phyloP scores from a whole-genome alignment of 2,797 vertebrate genomes.

The Fistularia commersonii region DNA sequence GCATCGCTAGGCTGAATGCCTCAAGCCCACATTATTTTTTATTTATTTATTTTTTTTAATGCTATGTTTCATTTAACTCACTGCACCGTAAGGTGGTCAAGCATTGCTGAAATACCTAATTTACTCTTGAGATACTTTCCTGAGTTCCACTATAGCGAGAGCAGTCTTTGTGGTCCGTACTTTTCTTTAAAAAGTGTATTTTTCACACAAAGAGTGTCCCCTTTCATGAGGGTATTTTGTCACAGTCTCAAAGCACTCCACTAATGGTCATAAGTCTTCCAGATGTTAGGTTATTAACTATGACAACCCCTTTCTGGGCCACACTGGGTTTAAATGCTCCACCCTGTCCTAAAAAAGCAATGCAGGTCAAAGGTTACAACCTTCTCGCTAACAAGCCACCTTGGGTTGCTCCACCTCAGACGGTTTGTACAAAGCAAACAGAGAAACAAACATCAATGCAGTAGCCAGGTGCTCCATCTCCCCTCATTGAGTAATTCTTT shows the following conservation, averaged over 20 bases:
- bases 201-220: constrained; percentile 61
- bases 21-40: not conserved
- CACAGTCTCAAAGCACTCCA: constrained; percentile 53
- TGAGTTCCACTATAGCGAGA: constrained; percentile 25
- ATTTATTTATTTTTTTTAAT: not conserved
- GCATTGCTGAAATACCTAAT: constrained; percentile 70
- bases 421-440: constrained; percentile 2
- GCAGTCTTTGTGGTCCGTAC: constrained; percentile 36
- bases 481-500: constrained; percentile 2
- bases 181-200: constrained; percentile 56
- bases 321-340: constrained; percentile 58
- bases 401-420: constrained; percentile 57
- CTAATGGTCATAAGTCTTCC: constrained; percentile 72
- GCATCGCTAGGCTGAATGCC: no score
- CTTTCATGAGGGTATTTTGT: constrained; percentile 66
- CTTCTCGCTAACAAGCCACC: constrained; percentile 63
- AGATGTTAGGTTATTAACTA: constrained; percentile 74
- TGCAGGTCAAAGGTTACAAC: constrained; percentile 60
- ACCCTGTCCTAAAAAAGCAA: constrained; percentile 68
- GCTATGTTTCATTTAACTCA: constrained; percentile 46
- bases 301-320: constrained; percentile 53
- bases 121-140: constrained; percentile 65
- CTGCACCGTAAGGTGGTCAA: constrained; percentile 47
- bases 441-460: constrained; percentile 43
- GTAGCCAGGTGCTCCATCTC: constrained; percentile 61